Percentiles rank a stretch among this genome's conserved stretches.
Evolutionary conservation across 2,113 vertebrate species (phyloP).

Genomic region (Anser cygnoides): DNA sequence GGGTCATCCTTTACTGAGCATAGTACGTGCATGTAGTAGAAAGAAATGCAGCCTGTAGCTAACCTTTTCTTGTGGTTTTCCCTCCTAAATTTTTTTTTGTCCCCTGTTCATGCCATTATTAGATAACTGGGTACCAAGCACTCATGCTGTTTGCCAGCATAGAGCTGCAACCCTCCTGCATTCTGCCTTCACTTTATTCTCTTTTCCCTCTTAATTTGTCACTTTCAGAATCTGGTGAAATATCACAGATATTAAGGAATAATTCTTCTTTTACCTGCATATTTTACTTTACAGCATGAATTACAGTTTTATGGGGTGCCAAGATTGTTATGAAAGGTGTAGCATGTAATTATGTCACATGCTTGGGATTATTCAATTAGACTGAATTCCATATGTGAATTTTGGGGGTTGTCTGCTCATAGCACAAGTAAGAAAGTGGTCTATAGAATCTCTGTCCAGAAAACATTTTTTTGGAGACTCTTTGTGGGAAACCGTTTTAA

Average conservation of each 20-base stretch:
- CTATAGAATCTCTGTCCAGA: constrained; percentile 21
- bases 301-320: not conserved
- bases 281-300: not conserved
- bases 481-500: not conserved
- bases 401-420: constrained; percentile 8
- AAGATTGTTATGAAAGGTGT: constrained; percentile 20
- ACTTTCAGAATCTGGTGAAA: constrained; percentile 19
- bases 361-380: constrained; percentile 2
- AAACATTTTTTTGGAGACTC: constrained; percentile 28
- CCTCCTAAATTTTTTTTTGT: not conserved
- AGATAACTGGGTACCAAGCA: not conserved
- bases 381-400: constrained; percentile 21
- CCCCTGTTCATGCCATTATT: not conserved
- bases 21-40: rapidly evolving
- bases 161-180: not conserved
- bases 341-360: constrained; percentile 20
- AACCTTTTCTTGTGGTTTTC: not conserved
- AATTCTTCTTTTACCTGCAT: constrained; percentile 17
- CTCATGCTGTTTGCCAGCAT: not conserved
- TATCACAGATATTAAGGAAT: constrained; percentile 21
- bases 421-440: constrained; percentile 9
- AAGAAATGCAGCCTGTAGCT: not conserved
- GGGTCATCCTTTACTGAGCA: not conserved
- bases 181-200: not conserved
- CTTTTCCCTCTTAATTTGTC: constrained; percentile 28